phyloP scores from a whole-genome alignment of 2,113 vertebrate species.

The Notechis scutatus region DNA sequence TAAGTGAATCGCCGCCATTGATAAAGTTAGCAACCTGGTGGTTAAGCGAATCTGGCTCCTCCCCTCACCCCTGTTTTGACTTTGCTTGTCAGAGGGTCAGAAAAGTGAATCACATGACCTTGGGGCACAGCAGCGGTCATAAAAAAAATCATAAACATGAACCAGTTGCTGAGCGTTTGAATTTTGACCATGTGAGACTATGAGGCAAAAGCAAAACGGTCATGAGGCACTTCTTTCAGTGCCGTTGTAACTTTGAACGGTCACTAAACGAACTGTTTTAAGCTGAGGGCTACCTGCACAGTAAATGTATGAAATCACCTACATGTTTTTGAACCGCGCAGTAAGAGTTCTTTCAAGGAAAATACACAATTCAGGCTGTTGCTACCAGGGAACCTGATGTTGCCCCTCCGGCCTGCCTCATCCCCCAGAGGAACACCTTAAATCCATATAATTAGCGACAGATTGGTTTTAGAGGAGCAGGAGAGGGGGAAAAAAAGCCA shows the following conservation, averaged over 20 bases:
- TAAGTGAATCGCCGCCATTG: background rate
- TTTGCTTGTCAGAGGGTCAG: background rate
- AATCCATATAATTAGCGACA: conserved; percentile 3
- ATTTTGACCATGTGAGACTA: background rate
- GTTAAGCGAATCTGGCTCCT: background rate
- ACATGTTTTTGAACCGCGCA: background rate
- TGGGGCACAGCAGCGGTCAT: background rate
- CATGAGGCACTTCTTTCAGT: background rate
- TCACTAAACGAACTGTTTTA: background rate
- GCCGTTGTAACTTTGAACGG: background rate
- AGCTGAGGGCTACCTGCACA: background rate
- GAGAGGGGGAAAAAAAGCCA: background rate
- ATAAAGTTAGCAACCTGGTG: background rate
- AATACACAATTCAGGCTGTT: background rate
- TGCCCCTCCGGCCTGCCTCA: background rate
- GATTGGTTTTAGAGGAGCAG: conserved; percentile 6
- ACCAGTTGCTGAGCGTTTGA: background rate
- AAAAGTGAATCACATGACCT: background rate
- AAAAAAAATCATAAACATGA: background rate
- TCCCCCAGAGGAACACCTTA: background rate
- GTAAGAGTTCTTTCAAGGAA: background rate
- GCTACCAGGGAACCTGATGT: background rate
- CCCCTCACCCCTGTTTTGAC: background rate
- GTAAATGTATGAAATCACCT: background rate
- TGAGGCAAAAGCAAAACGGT: background rate